Evolutionary conservation across 2,113 vertebrate species (phyloP), one percentile per base, ranked within the genome.

Genomic region (Indicator indicator): DNA sequence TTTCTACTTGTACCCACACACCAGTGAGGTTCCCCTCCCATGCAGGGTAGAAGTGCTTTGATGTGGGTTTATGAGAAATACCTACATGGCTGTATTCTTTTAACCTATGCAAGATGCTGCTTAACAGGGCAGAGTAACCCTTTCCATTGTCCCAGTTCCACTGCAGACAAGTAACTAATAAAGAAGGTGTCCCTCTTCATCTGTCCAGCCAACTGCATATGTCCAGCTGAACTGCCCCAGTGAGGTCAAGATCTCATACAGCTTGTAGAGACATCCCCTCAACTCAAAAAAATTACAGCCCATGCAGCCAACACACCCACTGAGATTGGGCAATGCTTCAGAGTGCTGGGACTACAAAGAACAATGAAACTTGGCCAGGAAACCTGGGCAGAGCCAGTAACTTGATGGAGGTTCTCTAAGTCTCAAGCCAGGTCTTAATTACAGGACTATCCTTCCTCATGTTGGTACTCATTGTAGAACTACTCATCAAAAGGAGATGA

Each of bases 401-500:
- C 79, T 33, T 58, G 32, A 58, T 21, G 18, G 64, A 74, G 38
- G 23, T 42, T 79, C 76, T 76, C 24, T 23, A 85, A 69, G 50
- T 21, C 68, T 76, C 2, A 0, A 40, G 52, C 48, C 38, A 60
- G 16, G 32, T 32, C 24, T 90, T 73, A 69, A 27, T 27, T n/a
- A 50, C 46, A 88, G 64, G 27, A 17, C 74, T 68, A 11, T 10
- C 42, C 46, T 70, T 93, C 69, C 54, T 88, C 73, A 20, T 1
- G 1, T n/a, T 64, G 33, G 26, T 42, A 27, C 52, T 64, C 32
- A 12, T 26, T 0, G 0, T 38, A 55, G 32, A 54, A 30, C 24
- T 12, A 28, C n/a, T 42, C 84, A 69, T 20, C 78, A 72, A 14
- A 27, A 68, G 59, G 58, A 89, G 80, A 81, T 6, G 48, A 88